Percentiles rank a stretch among this genome's conserved stretches.
Evolutionary conservation across 2,797 vertebrate species (phyloP).

Genomic region (Spheniscus humboldti): DNA sequence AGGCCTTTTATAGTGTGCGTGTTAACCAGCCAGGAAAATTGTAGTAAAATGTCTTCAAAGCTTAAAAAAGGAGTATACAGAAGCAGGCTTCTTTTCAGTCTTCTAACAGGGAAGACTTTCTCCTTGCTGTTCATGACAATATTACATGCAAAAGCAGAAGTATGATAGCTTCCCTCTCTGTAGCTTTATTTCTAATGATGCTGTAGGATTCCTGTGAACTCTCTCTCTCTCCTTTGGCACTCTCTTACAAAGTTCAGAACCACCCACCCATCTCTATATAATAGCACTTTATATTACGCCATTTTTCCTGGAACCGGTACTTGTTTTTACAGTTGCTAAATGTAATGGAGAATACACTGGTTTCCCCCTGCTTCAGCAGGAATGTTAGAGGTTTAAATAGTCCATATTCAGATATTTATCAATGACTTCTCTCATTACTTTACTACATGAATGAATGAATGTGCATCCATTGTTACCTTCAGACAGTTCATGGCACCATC

Average conservation of each 20-base stretch:
- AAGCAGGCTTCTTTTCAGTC: not conserved
- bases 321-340: conserved; percentile 45
- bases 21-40: conserved; percentile 51
- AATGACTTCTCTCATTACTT: not conserved
- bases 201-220: not conserved
- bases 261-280: not conserved
- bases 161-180: not conserved
- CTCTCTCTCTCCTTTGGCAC: not conserved
- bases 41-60: conserved; percentile 21
- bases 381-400: not conserved
- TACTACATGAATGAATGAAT: not conserved
- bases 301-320: conserved; percentile 25
- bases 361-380: conserved; percentile 3
- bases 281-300: conserved; percentile 17
- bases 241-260: not conserved
- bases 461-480: not conserved
- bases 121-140: not conserved
- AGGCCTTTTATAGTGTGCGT: conserved; percentile 35
- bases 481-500: conserved; percentile 13
- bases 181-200: not conserved
- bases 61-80: not conserved
- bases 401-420: not conserved
- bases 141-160: not conserved
- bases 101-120: not conserved
- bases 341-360: not conserved